Evolutionary conservation across 2,888 invertebrate species (phyloP).

Genomic region (Ectobius pallidus): DNA sequence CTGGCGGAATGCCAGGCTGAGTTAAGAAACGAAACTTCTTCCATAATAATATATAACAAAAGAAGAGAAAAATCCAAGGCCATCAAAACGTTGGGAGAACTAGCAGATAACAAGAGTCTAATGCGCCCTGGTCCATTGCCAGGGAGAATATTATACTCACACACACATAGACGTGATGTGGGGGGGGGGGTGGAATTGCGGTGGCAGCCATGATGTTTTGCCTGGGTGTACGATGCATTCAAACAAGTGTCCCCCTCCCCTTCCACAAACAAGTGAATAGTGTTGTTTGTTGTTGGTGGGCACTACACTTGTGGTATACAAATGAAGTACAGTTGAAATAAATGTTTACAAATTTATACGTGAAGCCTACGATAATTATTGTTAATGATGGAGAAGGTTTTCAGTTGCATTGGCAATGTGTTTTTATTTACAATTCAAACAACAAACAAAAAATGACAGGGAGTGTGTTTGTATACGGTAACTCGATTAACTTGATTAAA

Average conservation of each 20-base stretch:
- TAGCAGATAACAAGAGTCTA: constrained; percentile 20
- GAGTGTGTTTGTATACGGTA: too few species aligned
- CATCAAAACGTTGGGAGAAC: constrained; percentile 17
- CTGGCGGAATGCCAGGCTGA: not conserved
- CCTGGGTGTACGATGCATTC: not conserved
- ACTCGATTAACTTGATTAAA: too few species aligned
- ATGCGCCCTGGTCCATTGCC: constrained; percentile 13
- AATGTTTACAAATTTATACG: not conserved
- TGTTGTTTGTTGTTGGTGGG: not conserved
- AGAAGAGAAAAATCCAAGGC: not conserved
- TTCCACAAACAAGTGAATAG: not conserved
- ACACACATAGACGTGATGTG: not conserved
- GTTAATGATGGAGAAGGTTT: too few species aligned
- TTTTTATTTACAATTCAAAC: too few species aligned
- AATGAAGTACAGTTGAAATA: not conserved
- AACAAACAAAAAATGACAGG: too few species aligned
- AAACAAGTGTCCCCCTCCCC: constrained; percentile 10
- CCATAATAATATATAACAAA: constrained; percentile 3
- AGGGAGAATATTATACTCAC: not conserved
- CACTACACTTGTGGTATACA: not conserved
- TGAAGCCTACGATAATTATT: too few species aligned
- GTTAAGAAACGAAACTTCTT: not conserved
- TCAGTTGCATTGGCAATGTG: too few species aligned
- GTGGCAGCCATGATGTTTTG: not conserved
- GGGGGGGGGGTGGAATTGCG: not conserved